Base-by-base conservation (phyloP, 2,888 invertebrate genomes). In the Eremobia ochroleuca region DNA sequence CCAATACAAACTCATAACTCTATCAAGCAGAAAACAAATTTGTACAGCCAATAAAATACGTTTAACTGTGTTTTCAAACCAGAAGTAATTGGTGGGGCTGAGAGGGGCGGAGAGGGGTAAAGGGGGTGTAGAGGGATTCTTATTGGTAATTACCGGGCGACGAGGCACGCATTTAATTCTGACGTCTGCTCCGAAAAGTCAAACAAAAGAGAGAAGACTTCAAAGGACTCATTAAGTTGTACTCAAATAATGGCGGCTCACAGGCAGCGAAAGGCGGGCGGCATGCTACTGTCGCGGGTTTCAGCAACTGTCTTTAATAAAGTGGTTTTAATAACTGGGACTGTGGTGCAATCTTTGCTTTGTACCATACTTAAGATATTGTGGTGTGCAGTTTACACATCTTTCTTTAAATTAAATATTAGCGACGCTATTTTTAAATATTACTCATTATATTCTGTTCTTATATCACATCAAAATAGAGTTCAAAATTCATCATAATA, bases 141-240 rank as follows among this genome's bases (percentile, higher is more conserved):
- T 92, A 92, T 92, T 92, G 92, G 92, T 92, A 93, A 92, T 92
- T 92, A 94, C 90, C 89, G 89, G 82, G 90, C 88, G 88, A 88
- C 89, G 90, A 82, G 87, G 82, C 83, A 89, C 89, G 89, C 89
- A 90, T 90, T 90, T 90, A 90, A 90, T 89, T 90, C 88, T 90
- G 91, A 92, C 91, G 92, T 91, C 93, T 92, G 90, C 89, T 90
- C 85, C 86, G 89, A 91, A 91, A 94, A 93, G 93, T 94, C 93
- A 94, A 94, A 94, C 94, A 94, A 94, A 94, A 92, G 93, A 89
- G 88, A 66, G 90, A 91, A 88, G 89, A 90, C 92, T 91, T 94
- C 93, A 93, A 94, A 93, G 93, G 93, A 91, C 92, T 94, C 93
- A 93, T 94, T 94, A 94, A 93, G 92, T 93, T 90, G 89, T 92